These are phyloP conservation scores for Gymnoscopelus microlampas DNA, from an alignment of 2,797 vertebrate species.

Conservation along the genomic window DNA sequence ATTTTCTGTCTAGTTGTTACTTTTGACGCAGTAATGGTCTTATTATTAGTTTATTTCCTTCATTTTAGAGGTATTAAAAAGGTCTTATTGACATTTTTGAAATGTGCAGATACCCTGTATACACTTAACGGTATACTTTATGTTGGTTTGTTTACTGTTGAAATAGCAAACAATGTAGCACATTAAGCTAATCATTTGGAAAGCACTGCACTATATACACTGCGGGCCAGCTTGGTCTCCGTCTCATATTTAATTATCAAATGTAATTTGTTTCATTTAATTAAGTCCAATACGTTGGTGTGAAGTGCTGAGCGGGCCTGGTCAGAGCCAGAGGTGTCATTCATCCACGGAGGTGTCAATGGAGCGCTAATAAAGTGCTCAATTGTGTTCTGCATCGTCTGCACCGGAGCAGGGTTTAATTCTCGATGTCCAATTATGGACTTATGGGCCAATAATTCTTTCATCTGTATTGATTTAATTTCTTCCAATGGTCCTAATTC, in stretches of 20 bases:
- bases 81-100: too few relatives aligned
- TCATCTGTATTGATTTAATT: constrained; percentile 51
- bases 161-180: too few relatives aligned
- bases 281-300: constrained; percentile 28
- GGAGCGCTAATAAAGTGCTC: constrained; percentile 43
- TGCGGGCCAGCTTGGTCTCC: too few relatives aligned
- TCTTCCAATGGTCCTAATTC: constrained; percentile 51
- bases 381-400: constrained; percentile 59
- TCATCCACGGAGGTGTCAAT: constrained; percentile 28
- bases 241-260: constrained; percentile 45
- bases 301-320: constrained; percentile 12
- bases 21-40: too few relatives aligned
- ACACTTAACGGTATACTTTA: too few relatives aligned
- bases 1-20: too few relatives aligned
- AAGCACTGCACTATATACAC: too few relatives aligned
- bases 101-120: too few relatives aligned
- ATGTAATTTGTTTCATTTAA: constrained; percentile 45
- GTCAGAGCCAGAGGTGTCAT: constrained; percentile 13
- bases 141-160: too few relatives aligned
- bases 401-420: constrained; percentile 58
- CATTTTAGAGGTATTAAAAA: too few relatives aligned
- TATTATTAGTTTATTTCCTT: too few relatives aligned
- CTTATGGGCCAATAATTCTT: constrained; percentile 17
- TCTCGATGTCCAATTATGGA: constrained; percentile 43
- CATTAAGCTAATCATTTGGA: too few relatives aligned